Percentiles rank a stretch among this genome's conserved stretches.
phyloP scores from a whole-genome alignment of 1,140 invertebrate species.

The Cataglyphis hispanica region DNA sequence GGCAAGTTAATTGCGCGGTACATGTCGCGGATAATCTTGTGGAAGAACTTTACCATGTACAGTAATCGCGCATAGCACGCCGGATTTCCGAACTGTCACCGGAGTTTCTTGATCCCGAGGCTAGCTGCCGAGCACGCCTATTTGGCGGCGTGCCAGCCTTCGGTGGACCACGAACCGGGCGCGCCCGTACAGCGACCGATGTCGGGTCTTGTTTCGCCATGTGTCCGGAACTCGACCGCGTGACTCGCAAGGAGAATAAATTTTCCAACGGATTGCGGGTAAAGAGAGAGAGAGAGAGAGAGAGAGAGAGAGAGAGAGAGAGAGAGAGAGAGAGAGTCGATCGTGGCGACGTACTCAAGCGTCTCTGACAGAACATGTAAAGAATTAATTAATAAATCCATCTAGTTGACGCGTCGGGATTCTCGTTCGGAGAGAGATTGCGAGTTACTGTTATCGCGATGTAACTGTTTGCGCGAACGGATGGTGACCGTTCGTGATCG shows the following conservation, averaged over 20 bases:
- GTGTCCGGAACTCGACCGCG: constrained; percentile 36
- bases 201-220: constrained; percentile 49
- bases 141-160: constrained; percentile 50
- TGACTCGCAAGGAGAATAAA: constrained; percentile 48
- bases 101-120: constrained; percentile 60
- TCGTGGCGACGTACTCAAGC: not conserved
- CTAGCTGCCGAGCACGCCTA: constrained; percentile 41
- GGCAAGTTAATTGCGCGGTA: constrained; percentile 8
- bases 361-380: not conserved
- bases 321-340: not conserved
- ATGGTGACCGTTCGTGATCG: constrained; percentile 8
- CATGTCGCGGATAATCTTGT: constrained; percentile 31
- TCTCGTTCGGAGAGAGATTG: not conserved
- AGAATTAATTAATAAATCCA: constrained; percentile 43
- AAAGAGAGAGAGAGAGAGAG: no score
- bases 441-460: not conserved
- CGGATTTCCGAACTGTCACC: constrained; percentile 28
- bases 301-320: no score
- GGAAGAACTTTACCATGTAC: not conserved
- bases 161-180: constrained; percentile 32
- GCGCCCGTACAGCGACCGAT: constrained; percentile 10
- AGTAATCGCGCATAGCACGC: not conserved
- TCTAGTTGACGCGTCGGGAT: no score
- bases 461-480: constrained; percentile 1
- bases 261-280: constrained; percentile 21